Conservation (phyloP, 2,797 vertebrate genomes). For the Euphonia xanthogaster region DNA sequence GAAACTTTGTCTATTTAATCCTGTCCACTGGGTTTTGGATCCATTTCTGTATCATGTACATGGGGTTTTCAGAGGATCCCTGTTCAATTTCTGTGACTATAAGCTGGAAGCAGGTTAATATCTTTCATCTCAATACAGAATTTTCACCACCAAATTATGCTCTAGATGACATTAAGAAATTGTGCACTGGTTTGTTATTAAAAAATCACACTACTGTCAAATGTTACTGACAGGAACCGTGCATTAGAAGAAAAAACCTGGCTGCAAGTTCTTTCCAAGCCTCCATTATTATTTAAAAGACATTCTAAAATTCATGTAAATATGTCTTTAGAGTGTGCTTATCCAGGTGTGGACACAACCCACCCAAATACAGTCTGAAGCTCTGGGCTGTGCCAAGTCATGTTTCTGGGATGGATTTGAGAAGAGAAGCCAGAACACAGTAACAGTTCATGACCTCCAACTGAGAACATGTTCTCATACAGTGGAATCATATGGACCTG, state of each 20-base stretch:
- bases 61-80: background rate
- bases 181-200: background rate
- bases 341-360: background rate
- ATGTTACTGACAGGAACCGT: background rate
- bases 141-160: background rate
- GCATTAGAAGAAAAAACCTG: background rate
- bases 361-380: background rate
- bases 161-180: background rate
- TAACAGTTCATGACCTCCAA: background rate
- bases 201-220: background rate
- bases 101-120: rapidly evolving
- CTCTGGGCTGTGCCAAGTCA: background rate
- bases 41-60: background rate
- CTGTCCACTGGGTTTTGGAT: background rate
- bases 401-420: background rate
- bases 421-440: background rate
- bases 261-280: background rate
- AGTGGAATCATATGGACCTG: background rate
- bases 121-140: background rate
- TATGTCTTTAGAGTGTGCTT: background rate
- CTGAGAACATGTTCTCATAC: background rate
- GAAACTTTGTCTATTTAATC: background rate
- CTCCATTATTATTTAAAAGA: background rate
- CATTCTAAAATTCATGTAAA: background rate
- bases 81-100: background rate